Percentiles rank a stretch among this genome's conserved stretches.
These are phyloP conservation scores for Cavia porcellus DNA, from an alignment of 2,113 vertebrate genomes.

Conservation along the genomic window DNA sequence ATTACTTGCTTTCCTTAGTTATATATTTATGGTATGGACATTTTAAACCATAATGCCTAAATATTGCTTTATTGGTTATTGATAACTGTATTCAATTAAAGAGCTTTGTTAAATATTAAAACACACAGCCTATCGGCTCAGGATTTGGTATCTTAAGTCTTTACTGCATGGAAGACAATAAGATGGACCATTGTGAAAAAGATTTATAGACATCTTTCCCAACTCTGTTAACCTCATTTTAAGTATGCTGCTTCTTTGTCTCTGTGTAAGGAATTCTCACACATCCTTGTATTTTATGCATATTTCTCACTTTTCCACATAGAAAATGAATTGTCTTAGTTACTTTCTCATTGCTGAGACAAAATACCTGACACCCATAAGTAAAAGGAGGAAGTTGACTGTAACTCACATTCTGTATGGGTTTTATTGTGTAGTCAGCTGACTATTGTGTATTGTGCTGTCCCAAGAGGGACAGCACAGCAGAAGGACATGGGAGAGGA, in stretches of 20 bases:
- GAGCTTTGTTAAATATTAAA: background rate
- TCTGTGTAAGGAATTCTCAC: background rate
- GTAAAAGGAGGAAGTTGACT: background rate
- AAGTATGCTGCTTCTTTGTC: background rate
- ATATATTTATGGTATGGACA: background rate
- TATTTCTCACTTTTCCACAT: background rate
- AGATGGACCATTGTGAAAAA: background rate
- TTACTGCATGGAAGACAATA: background rate
- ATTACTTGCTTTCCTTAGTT: background rate
- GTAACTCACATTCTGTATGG: background rate
- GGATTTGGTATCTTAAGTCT: background rate
- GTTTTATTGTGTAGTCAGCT: background rate
- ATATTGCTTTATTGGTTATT: background rate
- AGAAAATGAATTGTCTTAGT: background rate
- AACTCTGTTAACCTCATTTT: background rate
- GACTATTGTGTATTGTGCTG: too few species aligned
- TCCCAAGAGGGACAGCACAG: background rate
- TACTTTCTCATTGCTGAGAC: background rate
- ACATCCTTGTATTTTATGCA: background rate
- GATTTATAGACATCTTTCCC: background rate
- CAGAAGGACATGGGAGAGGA: background rate
- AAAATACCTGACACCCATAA: background rate
- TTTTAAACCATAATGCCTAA: background rate
- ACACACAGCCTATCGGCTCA: background rate
- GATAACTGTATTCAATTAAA: background rate